Conservation (phyloP, 2,113 vertebrate species). For the Osmerus mordax region DNA sequence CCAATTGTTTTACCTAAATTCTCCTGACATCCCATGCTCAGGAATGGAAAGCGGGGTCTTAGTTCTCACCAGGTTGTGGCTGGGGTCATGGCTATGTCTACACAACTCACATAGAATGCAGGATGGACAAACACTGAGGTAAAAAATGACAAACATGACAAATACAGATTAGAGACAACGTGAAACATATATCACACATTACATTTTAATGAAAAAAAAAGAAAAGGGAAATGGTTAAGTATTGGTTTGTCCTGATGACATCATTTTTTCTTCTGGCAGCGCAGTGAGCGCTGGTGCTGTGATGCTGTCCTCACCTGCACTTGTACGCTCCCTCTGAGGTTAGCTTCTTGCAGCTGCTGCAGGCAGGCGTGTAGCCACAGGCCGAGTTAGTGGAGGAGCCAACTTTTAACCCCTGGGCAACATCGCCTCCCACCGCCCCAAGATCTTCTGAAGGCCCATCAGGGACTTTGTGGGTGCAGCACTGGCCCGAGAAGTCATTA, state of each 20-base stretch:
- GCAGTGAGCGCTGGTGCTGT: neutral
- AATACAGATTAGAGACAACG: neutral
- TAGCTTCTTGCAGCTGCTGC: constrained; percentile 83
- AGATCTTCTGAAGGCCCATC: constrained; percentile 58
- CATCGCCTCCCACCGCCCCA: constrained; percentile 34
- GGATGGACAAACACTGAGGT: constrained; percentile 83
- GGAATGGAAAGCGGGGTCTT: constrained; percentile 83
- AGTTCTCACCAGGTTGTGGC: constrained; percentile 86
- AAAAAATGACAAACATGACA: neutral
- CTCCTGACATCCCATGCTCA: constrained; percentile 72
- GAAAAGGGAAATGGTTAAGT: too few species aligned
- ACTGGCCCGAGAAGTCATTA: constrained; percentile 86
- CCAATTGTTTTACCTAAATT: constrained; percentile 67
- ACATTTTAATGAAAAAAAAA: neutral
- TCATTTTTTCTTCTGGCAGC: neutral
- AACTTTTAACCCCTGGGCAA: constrained; percentile 37
- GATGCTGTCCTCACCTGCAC: constrained; percentile 79
- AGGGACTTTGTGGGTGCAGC: constrained; percentile 72
- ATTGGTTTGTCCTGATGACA: too few species aligned
- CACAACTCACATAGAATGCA: constrained; percentile 91
- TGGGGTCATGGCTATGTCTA: constrained; percentile 82
- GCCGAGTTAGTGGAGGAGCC: constrained; percentile 54
- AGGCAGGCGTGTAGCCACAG: constrained; percentile 81
- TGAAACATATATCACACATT: too few species aligned
- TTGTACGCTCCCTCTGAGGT: constrained; percentile 92